phyloP scores from a whole-genome alignment of 2,797 vertebrate species.

The Chlorospingus flavigularis region DNA sequence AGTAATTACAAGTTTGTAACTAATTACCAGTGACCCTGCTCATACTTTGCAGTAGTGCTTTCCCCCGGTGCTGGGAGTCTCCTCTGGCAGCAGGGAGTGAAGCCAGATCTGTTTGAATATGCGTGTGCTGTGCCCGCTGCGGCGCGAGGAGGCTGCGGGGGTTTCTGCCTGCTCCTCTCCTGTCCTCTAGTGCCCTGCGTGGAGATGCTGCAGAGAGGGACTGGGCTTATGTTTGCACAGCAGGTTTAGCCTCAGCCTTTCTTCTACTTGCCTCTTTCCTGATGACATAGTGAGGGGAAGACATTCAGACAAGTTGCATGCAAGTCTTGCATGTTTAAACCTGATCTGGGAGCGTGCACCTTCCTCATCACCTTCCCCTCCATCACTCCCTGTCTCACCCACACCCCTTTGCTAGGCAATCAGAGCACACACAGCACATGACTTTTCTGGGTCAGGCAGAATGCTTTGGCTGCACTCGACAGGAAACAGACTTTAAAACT shows the following conservation, averaged over 20 bases:
- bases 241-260: not conserved
- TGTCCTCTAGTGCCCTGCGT: not conserved
- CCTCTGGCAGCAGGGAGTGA: not conserved
- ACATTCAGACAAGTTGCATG: not conserved
- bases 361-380: not conserved
- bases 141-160: not conserved
- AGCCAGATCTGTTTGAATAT: not conserved
- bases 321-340: not conserved
- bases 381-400: accelerated
- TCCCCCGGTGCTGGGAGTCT: not conserved
- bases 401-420: accelerated
- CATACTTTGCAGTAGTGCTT: not conserved
- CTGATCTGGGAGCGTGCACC: not conserved
- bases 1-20: not conserved
- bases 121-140: not conserved
- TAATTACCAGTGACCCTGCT: not conserved
- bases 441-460: not conserved
- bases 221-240: not conserved
- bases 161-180: not conserved
- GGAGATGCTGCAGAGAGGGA: not conserved
- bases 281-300: not conserved
- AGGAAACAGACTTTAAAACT: not conserved
- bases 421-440: not conserved
- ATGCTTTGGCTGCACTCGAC: accelerated
- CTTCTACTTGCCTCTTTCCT: not conserved